phyloP scores from a whole-genome alignment of 2,113 vertebrate genomes.

The Aythya baeri region DNA sequence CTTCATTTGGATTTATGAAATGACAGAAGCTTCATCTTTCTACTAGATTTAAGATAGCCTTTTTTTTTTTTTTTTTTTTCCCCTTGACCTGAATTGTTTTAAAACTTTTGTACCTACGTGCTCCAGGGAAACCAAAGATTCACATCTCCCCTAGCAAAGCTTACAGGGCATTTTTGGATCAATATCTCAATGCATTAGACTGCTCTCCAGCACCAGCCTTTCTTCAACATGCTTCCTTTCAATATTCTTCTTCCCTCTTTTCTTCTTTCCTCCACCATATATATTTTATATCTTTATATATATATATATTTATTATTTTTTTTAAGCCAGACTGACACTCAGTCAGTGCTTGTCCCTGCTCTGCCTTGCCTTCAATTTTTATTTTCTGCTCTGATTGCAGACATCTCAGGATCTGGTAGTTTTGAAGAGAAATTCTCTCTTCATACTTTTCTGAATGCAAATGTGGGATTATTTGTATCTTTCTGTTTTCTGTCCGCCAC shows the following conservation, averaged over 20 bases:
- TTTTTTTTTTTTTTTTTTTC: background rate
- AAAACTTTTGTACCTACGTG: background rate
- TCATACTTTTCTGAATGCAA: conserved; percentile 35
- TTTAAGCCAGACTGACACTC: background rate
- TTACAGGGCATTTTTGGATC: background rate
- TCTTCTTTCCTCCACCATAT: background rate
- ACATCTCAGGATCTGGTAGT: background rate
- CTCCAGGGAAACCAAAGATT: background rate
- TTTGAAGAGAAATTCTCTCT: conserved; percentile 27
- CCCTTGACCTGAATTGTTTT: background rate
- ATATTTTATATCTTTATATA: background rate
- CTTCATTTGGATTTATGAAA: background rate
- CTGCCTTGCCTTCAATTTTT: background rate
- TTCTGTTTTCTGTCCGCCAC: conserved; percentile 35
- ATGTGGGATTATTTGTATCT: conserved; percentile 48
- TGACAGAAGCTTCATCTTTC: background rate
- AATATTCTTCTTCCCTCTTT: background rate
- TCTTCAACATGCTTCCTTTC: background rate
- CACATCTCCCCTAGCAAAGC: background rate
- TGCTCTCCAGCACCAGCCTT: background rate
- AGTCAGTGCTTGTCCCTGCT: background rate
- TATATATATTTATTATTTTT: background rate
- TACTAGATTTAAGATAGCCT: background rate
- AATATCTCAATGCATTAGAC: background rate
- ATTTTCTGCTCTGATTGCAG: background rate